phyloP scores from a whole-genome alignment of 1,140 invertebrate species.

The Colletes latitarsis region DNA sequence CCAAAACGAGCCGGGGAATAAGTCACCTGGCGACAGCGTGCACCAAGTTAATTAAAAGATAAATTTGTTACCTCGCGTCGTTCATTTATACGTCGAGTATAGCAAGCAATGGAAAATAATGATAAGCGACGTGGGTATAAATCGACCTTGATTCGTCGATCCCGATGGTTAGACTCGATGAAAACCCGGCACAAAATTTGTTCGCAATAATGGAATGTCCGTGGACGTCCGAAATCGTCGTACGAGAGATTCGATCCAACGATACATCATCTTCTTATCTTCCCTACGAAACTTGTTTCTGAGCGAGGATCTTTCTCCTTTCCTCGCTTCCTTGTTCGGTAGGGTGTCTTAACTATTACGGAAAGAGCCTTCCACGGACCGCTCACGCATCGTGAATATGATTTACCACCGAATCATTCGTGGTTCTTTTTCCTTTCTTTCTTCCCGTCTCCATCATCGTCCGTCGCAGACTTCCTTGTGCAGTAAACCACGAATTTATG shows the following conservation, averaged over 20 bases:
- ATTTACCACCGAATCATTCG: constrained; percentile 54
- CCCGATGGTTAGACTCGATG: too few relatives aligned
- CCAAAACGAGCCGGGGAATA: constrained; percentile 79
- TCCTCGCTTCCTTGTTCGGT: background rate
- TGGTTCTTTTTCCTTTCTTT: constrained; percentile 17
- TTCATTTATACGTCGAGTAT: too few relatives aligned
- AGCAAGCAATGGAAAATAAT: too few relatives aligned
- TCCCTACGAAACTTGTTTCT: constrained; percentile 37
- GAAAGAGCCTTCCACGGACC: constrained; percentile 29
- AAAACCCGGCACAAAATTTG: background rate
- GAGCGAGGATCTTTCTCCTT: background rate
- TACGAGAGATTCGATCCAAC: constrained; percentile 29
- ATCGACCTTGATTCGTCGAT: too few relatives aligned
- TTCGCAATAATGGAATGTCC: constrained; percentile 17
- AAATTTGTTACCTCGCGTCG: too few relatives aligned
- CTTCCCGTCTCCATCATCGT: background rate
- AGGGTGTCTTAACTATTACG: constrained; percentile 18
- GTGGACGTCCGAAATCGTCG: constrained; percentile 21
- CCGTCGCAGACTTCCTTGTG: constrained; percentile 17
- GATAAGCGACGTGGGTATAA: too few relatives aligned
- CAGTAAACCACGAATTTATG: constrained; percentile 28
- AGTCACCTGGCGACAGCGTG: constrained; percentile 72
- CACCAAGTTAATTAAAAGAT: constrained; percentile 7
- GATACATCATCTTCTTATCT: constrained; percentile 35
- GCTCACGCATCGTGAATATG: constrained; percentile 30